These are phyloP conservation scores for Danionella cerebrum DNA, from an alignment of 2,113 vertebrate genomes.

Conservation along the genomic window DNA sequence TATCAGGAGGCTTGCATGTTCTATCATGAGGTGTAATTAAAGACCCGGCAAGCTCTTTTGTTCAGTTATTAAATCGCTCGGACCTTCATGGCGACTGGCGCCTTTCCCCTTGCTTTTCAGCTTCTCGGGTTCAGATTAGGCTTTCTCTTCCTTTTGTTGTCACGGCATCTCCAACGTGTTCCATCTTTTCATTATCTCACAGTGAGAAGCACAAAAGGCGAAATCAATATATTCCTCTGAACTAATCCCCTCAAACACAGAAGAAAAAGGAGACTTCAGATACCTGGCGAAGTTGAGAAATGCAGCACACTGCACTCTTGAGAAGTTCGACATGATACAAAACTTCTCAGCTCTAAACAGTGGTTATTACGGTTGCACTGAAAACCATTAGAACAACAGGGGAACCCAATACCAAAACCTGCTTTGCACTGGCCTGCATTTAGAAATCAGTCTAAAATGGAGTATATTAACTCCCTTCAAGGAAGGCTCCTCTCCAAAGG, in stretches of 20 bases:
- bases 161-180: slow-evolving; percentile 40
- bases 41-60: slow-evolving; percentile 52
- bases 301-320: not conserved
- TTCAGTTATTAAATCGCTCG: slow-evolving; percentile 52
- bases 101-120: slow-evolving; percentile 33
- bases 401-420: too few relatives aligned
- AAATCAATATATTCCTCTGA: slow-evolving; percentile 17
- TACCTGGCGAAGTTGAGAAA: not conserved
- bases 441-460: too few relatives aligned
- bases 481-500: too few relatives aligned
- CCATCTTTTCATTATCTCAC: slow-evolving; percentile 40
- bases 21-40: slow-evolving; percentile 59
- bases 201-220: slow-evolving; percentile 25
- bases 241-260: slow-evolving; percentile 4
- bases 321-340: not conserved
- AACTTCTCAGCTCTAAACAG: not conserved
- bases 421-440: too few relatives aligned
- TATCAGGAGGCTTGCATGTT: slow-evolving; percentile 41
- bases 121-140: slow-evolving; percentile 31
- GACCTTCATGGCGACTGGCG: slow-evolving; percentile 41
- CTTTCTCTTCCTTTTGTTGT: slow-evolving; percentile 34
- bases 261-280: not conserved
- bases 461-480: too few relatives aligned
- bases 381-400: too few relatives aligned
- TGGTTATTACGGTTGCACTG: too few relatives aligned